Percentiles rank a stretch among this genome's conserved stretches.
phyloP scores from a whole-genome alignment of 2,113 vertebrate species.

The Eonycteris spelaea region DNA sequence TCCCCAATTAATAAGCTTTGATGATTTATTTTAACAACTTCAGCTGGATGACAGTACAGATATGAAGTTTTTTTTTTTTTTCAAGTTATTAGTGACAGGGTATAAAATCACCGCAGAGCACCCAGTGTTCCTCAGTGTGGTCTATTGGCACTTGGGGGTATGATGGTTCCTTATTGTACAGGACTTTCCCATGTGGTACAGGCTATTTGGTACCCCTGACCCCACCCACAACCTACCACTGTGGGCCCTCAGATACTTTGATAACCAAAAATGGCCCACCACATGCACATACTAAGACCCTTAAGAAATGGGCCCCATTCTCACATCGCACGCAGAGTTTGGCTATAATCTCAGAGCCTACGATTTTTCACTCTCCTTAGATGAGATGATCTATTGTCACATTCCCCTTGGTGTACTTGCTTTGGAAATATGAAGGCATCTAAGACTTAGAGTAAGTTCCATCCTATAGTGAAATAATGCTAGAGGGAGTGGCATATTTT shows the following conservation, averaged over 20 bases:
- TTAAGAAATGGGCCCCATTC: neutral
- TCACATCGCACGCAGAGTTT: neutral
- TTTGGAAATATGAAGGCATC: neutral
- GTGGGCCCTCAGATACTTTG: neutral
- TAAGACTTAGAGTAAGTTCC: neutral
- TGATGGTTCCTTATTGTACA: neutral
- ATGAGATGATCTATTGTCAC: neutral
- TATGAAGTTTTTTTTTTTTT: neutral
- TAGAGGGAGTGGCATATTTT: neutral
- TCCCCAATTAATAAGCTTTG: conserved; percentile 55
- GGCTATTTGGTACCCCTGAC: neutral
- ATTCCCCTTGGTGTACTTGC: neutral
- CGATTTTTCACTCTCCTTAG: neutral
- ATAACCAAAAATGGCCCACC: neutral
- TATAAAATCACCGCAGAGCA: neutral
- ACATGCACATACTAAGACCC: neutral
- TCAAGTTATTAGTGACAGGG: conserved; percentile 9
- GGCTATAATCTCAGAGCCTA: neutral
- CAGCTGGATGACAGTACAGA: neutral
- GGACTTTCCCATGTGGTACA: neutral
- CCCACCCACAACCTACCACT: neutral
- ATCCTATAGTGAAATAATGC: neutral
- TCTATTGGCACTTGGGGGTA: neutral
- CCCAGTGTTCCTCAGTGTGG: neutral
- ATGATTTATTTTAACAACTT: conserved; percentile 50